These are phyloP conservation scores for Macrotis lagotis DNA, from an alignment of 2,113 vertebrate genomes.

Conservation along the genomic window DNA sequence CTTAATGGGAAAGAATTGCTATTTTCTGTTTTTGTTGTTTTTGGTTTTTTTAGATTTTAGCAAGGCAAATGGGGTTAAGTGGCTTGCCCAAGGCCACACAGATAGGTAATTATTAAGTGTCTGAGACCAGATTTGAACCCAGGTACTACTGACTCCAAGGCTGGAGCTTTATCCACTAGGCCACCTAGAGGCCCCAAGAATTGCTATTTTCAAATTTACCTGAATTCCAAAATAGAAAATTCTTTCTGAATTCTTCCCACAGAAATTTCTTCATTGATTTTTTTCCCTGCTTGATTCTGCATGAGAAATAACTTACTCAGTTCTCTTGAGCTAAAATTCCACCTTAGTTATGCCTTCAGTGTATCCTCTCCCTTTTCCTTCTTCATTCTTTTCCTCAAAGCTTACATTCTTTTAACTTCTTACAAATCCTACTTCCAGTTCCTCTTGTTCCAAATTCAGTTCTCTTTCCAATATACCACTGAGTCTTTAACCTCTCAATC, in stretches of 20 bases:
- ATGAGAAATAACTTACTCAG: not conserved
- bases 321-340: not conserved
- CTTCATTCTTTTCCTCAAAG: not conserved
- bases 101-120: no score
- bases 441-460: not conserved
- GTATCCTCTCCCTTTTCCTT: not conserved
- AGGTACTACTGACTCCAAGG: no score
- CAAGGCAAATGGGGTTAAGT: no score
- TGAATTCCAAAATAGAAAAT: not conserved
- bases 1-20: not conserved
- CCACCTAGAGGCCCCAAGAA: no score
- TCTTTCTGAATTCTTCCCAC: not conserved
- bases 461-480: not conserved
- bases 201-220: not conserved
- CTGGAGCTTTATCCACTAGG: no score
- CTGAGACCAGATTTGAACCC: no score
- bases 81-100: no score
- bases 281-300: not conserved
- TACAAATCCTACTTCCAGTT: not conserved
- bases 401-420: not conserved
- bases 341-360: not conserved
- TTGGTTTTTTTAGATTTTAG: no score
- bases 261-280: not conserved
- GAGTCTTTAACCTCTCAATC: not conserved
- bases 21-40: no score